These are phyloP conservation scores for Ferdinandea cuprea DNA, from an alignment of 2,888 invertebrate genomes.

Conservation along the genomic window DNA sequence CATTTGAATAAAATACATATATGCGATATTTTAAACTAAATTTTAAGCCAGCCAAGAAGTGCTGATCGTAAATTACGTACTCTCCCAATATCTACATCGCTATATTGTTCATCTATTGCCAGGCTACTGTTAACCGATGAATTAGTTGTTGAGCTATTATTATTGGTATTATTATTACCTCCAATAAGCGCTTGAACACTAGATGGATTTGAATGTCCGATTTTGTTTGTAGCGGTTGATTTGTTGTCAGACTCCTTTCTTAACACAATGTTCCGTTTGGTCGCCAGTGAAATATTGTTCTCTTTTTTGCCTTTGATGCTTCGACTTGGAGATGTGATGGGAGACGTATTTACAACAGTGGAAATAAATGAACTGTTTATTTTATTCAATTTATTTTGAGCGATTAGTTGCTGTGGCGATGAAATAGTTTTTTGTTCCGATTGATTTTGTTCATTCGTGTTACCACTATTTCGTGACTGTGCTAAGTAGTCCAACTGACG, in stretches of 20 bases:
- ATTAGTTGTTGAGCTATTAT: slow-evolving; percentile 69
- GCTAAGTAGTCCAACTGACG: slow-evolving; percentile 84
- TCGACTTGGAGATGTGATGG: slow-evolving; percentile 69
- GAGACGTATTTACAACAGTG: slow-evolving; percentile 66
- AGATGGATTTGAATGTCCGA: slow-evolving; percentile 58
- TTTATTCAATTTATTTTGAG: slow-evolving; percentile 60
- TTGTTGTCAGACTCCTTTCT: slow-evolving; percentile 58
- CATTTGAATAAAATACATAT: slow-evolving; percentile 64
- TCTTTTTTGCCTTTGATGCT: slow-evolving; percentile 49
- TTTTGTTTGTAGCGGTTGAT: slow-evolving; percentile 47
- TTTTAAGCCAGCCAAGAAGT: slow-evolving; percentile 83
- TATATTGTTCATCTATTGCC: slow-evolving; percentile 62
- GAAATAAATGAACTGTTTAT: slow-evolving; percentile 82
- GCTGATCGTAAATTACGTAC: slow-evolving; percentile 83
- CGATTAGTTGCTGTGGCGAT: slow-evolving; percentile 33
- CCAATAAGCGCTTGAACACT: slow-evolving; percentile 70
- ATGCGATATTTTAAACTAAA: slow-evolving; percentile 76
- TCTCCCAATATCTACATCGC: slow-evolving; percentile 83
- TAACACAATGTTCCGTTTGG: slow-evolving; percentile 59
- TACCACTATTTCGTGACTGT: slow-evolving; percentile 79
- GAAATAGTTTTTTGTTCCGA: slow-evolving; percentile 28
- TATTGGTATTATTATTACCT: slow-evolving; percentile 55
- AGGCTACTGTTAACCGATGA: slow-evolving; percentile 58
- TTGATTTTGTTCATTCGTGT: slow-evolving; percentile 44
- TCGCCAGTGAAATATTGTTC: slow-evolving; percentile 53